A percentile compares a stretch with the other conserved stretches of the same genome.
phyloP scores from a whole-genome alignment of 1,140 invertebrate genomes.

The Acyrthosiphon pisum region DNA sequence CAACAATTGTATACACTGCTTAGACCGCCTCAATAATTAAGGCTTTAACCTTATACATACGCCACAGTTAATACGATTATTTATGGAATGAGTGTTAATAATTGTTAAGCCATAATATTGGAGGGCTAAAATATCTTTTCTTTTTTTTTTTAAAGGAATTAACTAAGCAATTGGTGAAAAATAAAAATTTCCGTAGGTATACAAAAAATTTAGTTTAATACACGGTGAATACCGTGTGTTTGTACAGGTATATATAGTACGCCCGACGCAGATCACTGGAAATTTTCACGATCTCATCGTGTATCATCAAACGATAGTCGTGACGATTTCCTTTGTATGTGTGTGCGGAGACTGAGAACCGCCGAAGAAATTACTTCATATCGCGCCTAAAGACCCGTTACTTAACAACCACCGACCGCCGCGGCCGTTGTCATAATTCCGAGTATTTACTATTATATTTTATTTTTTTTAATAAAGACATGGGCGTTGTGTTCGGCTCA shows the following conservation, averaged over 20 bases:
- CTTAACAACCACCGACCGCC: not conserved
- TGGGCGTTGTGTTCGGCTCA: conserved; percentile 12
- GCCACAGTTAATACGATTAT: not conserved
- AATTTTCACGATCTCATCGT: conserved; percentile 45
- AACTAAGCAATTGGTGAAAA: not conserved
- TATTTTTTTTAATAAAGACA: conserved; percentile 32
- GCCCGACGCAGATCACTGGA: not conserved
- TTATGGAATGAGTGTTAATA: not conserved
- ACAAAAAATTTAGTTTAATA: too few relatives aligned
- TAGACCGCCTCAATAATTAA: not conserved
- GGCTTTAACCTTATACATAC: not conserved
- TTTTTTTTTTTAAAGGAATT: not conserved
- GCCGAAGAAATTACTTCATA: conserved; percentile 31
- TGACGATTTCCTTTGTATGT: not conserved
- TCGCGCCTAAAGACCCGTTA: not conserved
- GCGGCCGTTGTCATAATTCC: not conserved
- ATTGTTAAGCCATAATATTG: not conserved
- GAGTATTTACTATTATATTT: conserved; percentile 21
- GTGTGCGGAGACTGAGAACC: conserved; percentile 23
- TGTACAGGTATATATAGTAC: not conserved
- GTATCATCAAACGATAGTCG: not conserved
- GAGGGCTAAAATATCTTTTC: too few relatives aligned
- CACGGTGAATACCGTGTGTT: too few relatives aligned
- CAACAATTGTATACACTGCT: too few relatives aligned
- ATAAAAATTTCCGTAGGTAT: not conserved